Evolutionary conservation across 2,888 invertebrate species (phyloP), one percentile per base, ranked within the genome.

Genomic region (Apotomis betuletana): DNA sequence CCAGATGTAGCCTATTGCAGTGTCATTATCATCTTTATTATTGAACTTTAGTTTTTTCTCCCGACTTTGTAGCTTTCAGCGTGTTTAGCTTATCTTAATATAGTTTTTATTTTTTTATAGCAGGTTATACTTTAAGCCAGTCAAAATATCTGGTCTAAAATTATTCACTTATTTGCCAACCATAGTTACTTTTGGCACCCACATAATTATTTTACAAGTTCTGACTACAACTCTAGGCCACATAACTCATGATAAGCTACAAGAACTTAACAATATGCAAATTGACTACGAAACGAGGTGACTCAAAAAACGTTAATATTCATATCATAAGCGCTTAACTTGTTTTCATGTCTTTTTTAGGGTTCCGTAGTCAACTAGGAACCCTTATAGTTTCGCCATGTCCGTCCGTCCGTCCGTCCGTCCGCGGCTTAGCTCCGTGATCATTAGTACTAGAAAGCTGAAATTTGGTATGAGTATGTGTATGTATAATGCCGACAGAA

Each of bases 251-350:
- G 59, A 59, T 59, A 41, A 44, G 10, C 41, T 38, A 38, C n/a
- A n/a, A 59, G 59, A n/a, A 13, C 13, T 64, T 64, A 54, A 67
- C 58, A 51, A 57, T 67, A 67, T 67, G 65, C 65, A 67, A 58
- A 65, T 57, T 4, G 36, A 3, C 38, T 49, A 0, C 46, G 6
- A 13, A 67, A 57, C 41, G 49, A 57, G 67, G 58, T 67, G 49
- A 58, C 44, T 65, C n/a, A 44, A 38, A 65, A 46, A 62, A 51
- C 49, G 49, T 51, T n/a, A 49, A 49, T 3, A 49, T 5, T 5
- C 44, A 9, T 49, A 49, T 49, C 10, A 10, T 46, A 49, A 49
- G 12, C 49, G 49, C 9, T 10, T 49, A 49, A 10, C 49, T 10
- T 49, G 9, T 10, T 49, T 41, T 41, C 6, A 41, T 5, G 41